Evolutionary conservation across 2,113 vertebrate genomes (phyloP).

Genomic region (mouse (Mus musculus)): DNA sequence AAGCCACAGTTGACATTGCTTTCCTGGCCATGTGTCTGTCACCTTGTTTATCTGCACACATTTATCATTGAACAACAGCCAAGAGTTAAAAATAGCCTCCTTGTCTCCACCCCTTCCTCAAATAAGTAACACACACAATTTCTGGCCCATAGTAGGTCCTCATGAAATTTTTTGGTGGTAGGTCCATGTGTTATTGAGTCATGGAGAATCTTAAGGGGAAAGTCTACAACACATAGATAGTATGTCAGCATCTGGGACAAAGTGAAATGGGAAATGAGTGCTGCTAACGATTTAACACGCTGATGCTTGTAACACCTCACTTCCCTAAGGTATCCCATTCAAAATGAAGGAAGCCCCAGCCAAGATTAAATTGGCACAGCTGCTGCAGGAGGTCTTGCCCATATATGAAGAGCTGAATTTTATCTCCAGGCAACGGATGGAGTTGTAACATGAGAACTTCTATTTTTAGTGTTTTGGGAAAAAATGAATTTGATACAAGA

Average conservation of each 20-base stretch:
- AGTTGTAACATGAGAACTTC: constrained; percentile 63
- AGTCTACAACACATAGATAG: not conserved
- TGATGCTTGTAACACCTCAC: constrained; percentile 60
- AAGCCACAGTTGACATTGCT: constrained; percentile 20
- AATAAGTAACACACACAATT: not conserved
- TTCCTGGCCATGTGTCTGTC: not conserved
- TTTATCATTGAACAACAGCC: not conserved
- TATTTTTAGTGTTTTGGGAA: constrained; percentile 74
- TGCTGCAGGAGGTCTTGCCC: constrained; percentile 52
- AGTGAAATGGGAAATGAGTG: not conserved
- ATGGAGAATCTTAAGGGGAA: constrained; percentile 16
- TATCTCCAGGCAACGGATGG: constrained; percentile 58
- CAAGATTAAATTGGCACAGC: constrained; percentile 66
- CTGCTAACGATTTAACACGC: constrained; percentile 48
- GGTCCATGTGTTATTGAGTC: not conserved
- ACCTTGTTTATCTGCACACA: not conserved
- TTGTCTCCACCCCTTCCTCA: not conserved
- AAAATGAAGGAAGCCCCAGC: constrained; percentile 32
- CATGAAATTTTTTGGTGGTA: not conserved
- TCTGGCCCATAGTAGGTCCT: not conserved
- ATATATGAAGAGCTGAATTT: constrained; percentile 10
- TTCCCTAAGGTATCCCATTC: constrained; percentile 70
- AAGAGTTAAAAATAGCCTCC: not conserved
- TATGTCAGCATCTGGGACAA: constrained; percentile 24
- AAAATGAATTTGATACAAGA: constrained; percentile 75